Evolutionary conservation across 2,888 invertebrate species (phyloP).

Genomic region (Labia minor): DNA sequence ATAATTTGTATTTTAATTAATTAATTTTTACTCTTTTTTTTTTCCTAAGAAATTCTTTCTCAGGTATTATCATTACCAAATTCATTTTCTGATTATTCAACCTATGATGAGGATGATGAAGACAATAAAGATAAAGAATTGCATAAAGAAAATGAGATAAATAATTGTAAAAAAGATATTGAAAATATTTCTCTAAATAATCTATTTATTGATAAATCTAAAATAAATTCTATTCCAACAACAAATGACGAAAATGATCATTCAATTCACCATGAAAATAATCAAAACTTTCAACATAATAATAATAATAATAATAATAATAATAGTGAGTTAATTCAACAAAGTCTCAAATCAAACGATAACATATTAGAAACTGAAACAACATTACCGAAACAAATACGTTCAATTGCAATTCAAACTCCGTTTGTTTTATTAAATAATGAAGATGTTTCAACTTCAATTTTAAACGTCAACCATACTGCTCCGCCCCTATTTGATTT

Average conservation of each 20-base stretch:
- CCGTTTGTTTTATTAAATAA: background rate
- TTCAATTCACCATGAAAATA: too few relatives aligned
- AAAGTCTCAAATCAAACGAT: too few relatives aligned
- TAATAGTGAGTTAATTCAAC: too few relatives aligned
- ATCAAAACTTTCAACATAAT: too few relatives aligned
- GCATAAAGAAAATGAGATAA: background rate
- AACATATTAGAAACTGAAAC: background rate
- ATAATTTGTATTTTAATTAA: background rate
- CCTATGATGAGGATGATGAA: background rate
- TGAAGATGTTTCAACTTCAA: background rate
- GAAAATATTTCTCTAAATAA: background rate
- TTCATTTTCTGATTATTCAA: background rate
- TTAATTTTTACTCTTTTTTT: background rate
- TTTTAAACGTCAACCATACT: background rate
- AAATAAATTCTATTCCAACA: too few relatives aligned
- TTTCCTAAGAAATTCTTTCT: background rate
- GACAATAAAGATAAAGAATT: background rate
- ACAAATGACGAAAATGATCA: too few relatives aligned
- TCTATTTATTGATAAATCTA: background rate
- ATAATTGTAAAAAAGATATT: background rate
- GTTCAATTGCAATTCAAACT: background rate
- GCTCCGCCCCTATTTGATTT: background rate
- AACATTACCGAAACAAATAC: background rate
- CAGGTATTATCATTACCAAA: background rate
- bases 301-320: too few relatives aligned